Conservation (phyloP, 2,797 vertebrate genomes). For the Caiman crocodilus region DNA sequence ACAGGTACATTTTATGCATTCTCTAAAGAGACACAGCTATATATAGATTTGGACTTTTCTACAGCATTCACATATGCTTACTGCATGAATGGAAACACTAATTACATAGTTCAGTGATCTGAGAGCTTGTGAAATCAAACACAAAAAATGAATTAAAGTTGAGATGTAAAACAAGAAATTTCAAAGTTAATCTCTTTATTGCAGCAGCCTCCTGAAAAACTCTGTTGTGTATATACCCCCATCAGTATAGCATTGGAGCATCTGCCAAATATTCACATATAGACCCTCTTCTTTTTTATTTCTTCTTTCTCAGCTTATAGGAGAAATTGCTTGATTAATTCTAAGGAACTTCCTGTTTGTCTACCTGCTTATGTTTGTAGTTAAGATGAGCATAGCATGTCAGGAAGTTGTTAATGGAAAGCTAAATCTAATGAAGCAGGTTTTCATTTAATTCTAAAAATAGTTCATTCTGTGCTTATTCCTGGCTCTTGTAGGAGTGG, state of each 20-base stretch:
- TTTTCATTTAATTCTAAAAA: neutral
- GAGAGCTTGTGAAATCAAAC: neutral
- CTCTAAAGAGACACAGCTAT: neutral
- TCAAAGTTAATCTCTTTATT: neutral
- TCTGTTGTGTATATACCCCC: neutral
- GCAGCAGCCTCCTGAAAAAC: neutral
- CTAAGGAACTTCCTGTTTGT: neutral
- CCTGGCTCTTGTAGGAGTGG: neutral
- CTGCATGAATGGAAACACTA: neutral
- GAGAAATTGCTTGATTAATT: neutral
- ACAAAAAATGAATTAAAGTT: neutral
- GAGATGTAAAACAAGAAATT: neutral
- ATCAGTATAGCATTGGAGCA: neutral
- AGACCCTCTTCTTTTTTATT: neutral
- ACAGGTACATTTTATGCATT: rapidly evolving
- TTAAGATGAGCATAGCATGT: neutral
- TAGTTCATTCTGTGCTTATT: neutral
- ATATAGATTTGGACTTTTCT: neutral
- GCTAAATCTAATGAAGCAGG: neutral
- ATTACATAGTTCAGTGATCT: rapidly evolving
- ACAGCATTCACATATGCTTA: neutral
- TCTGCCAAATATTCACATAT: neutral
- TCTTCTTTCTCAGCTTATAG: neutral
- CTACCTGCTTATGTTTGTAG: neutral
- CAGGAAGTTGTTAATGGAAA: neutral